Conservation (phyloP, 2,113 vertebrate species). For the Sterrhoptilus dennistouni region DNA sequence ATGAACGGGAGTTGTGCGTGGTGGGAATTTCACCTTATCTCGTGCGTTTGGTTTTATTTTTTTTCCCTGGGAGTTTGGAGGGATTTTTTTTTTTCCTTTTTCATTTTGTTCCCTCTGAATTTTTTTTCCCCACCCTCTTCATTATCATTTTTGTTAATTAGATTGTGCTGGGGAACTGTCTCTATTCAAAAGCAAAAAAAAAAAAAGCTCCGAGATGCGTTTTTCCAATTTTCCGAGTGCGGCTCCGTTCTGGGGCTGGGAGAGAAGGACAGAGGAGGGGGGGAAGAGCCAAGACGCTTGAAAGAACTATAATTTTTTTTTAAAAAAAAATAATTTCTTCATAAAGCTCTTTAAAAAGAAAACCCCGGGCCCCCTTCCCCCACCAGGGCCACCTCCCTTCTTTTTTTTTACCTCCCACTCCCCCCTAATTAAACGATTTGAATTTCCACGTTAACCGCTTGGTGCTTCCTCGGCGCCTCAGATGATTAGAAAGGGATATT, state of each 20-base stretch:
- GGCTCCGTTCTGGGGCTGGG: no score
- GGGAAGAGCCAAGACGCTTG: not conserved
- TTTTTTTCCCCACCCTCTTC: not conserved
- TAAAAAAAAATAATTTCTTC: slow-evolving; percentile 58
- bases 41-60: not conserved
- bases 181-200: slow-evolving; percentile 11
- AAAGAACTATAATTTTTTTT: slow-evolving; percentile 13
- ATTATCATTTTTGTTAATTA: slow-evolving; percentile 60
- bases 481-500: slow-evolving; percentile 76
- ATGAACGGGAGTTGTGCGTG: not conserved
- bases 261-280: not conserved
- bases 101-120: not conserved
- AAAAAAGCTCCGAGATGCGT: not conserved
- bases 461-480: slow-evolving; percentile 68
- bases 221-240: not conserved
- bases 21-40: not conserved
- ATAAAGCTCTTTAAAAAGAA: slow-evolving; percentile 52
- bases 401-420: not conserved
- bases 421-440: slow-evolving; percentile 68
- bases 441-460: slow-evolving; percentile 70
- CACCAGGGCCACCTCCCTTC: not conserved
- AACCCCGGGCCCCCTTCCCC: slow-evolving; percentile 33
- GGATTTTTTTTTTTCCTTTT: not conserved
- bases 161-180: slow-evolving; percentile 40
- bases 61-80: not conserved